Evolutionary conservation across 2,113 vertebrate species (phyloP).

Genomic region (Nothobranchius furzeri): DNA sequence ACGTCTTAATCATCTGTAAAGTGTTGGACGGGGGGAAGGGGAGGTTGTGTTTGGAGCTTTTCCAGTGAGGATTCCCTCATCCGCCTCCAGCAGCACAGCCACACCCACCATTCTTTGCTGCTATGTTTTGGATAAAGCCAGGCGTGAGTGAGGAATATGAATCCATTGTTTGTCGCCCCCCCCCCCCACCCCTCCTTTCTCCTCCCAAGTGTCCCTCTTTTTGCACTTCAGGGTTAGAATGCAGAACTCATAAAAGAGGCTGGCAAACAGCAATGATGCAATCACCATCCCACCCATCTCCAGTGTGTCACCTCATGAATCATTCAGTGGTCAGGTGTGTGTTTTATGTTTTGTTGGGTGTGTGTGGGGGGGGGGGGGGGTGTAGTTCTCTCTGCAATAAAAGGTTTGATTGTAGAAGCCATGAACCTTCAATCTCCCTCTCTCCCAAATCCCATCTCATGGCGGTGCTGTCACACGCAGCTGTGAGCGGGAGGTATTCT

Average conservation of each 20-base stretch:
- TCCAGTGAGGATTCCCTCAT: conserved; percentile 62
- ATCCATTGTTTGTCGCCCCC: conserved; percentile 26
- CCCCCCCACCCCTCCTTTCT: background rate
- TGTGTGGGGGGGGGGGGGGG: background rate
- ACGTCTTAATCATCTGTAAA: conserved; percentile 58
- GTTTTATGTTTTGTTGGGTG: background rate
- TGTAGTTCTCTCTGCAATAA: conserved; percentile 35
- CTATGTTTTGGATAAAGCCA: conserved; percentile 26
- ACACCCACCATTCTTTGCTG: conserved; percentile 59
- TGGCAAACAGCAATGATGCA: conserved; percentile 59
- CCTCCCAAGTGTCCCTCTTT: conserved; percentile 6
- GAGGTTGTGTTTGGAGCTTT: conserved; percentile 52
- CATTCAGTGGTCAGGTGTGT: conserved; percentile 61
- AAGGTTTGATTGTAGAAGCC: conserved; percentile 20
- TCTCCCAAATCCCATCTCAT: conserved; percentile 35
- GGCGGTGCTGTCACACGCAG: conserved; percentile 52
- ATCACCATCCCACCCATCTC: conserved; percentile 17
- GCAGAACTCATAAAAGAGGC: conserved; percentile 50
- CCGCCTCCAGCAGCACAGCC: conserved; percentile 24
- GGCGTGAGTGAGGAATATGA: conserved; percentile 24
- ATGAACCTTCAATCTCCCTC: conserved; percentile 3
- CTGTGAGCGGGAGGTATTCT: conserved; percentile 56
- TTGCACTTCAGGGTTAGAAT: conserved; percentile 53
- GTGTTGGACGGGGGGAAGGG: conserved; percentile 28
- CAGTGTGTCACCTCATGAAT: conserved; percentile 61